Evolutionary conservation across 2,797 vertebrate species (phyloP).

Genomic region (Chanos chanos): DNA sequence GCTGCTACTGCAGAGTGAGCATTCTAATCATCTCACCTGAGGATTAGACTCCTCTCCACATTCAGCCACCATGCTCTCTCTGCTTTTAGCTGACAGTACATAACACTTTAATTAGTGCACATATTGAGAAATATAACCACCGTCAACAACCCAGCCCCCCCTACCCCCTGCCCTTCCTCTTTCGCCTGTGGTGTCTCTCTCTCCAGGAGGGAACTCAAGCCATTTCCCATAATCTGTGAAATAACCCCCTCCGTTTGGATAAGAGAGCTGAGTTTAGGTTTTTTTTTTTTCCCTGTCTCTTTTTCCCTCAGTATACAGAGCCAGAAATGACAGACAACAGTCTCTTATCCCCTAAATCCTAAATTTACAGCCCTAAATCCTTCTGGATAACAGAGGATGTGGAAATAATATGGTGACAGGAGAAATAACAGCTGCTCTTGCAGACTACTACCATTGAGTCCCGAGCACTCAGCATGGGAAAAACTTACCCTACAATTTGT

Average conservation of each 20-base stretch:
- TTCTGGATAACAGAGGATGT: too few species aligned
- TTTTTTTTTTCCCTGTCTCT: constrained; percentile 6
- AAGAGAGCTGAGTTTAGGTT: constrained; percentile 27
- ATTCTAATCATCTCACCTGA: constrained; percentile 46
- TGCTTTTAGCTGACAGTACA: constrained; percentile 48
- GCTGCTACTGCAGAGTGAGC: constrained; percentile 38
- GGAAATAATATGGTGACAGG: too few species aligned
- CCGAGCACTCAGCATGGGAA: too few species aligned
- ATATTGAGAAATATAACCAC: constrained; percentile 37
- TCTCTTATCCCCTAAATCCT: not conserved
- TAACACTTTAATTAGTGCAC: constrained; percentile 43
- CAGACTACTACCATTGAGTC: too few species aligned
- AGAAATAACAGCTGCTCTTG: too few species aligned
- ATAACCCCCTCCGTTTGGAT: constrained; percentile 21
- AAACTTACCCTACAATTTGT: too few species aligned
- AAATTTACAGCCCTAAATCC: not conserved
- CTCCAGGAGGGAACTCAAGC: constrained; percentile 33
- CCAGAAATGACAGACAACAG: not conserved
- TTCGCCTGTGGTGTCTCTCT: too few species aligned
- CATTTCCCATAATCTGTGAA: constrained; percentile 23
- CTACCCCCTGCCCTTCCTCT: too few species aligned
- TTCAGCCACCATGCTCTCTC: constrained; percentile 22
- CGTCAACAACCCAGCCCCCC: too few species aligned
- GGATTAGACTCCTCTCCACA: constrained; percentile 10
- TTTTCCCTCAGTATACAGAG: not conserved